Conservation (phyloP, 1,140 invertebrate genomes). For the Drosophila cardini region DNA sequence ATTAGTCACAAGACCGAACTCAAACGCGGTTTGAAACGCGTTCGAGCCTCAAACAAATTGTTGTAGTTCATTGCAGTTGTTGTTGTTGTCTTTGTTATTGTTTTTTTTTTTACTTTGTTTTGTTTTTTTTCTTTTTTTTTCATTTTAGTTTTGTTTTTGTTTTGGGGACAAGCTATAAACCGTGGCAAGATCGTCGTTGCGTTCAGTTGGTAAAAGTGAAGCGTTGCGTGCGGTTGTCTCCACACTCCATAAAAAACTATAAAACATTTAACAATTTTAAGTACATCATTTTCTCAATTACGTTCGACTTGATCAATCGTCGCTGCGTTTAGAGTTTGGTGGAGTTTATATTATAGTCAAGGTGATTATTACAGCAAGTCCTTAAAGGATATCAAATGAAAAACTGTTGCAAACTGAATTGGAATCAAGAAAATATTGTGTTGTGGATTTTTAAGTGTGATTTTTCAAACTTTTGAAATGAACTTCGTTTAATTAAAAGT, state of each 20-base stretch:
- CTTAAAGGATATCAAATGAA: slow-evolving; percentile 19
- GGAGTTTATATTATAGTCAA: slow-evolving; percentile 18
- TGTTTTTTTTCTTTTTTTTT: slow-evolving; percentile 30
- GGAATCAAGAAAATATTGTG: slow-evolving; percentile 3
- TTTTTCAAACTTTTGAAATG: not conserved
- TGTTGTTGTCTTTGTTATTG: slow-evolving; percentile 41
- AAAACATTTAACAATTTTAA: slow-evolving; percentile 18
- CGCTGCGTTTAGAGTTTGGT: slow-evolving; percentile 18
- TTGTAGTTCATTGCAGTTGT: slow-evolving; percentile 33
- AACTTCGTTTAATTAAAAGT: too few relatives aligned
- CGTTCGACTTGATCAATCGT: slow-evolving; percentile 11
- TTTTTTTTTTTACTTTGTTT: slow-evolving; percentile 25
- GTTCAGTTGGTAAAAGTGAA: slow-evolving; percentile 84
- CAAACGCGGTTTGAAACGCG: slow-evolving; percentile 53
- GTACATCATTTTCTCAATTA: slow-evolving; percentile 36
- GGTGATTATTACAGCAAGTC: slow-evolving; percentile 45
- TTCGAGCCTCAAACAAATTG: slow-evolving; percentile 59
- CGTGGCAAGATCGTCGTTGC: slow-evolving; percentile 80
- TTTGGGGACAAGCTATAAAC: slow-evolving; percentile 82
- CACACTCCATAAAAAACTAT: slow-evolving; percentile 22
- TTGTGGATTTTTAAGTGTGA: slow-evolving; percentile 22
- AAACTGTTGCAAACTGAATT: slow-evolving; percentile 2
- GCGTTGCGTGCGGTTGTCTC: slow-evolving; percentile 80
- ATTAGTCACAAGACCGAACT: slow-evolving; percentile 2
- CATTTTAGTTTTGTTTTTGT: slow-evolving; percentile 52